These are phyloP conservation scores for Drosophila kanekoi DNA, from an alignment of 2,888 invertebrate species.

Conservation along the genomic window DNA sequence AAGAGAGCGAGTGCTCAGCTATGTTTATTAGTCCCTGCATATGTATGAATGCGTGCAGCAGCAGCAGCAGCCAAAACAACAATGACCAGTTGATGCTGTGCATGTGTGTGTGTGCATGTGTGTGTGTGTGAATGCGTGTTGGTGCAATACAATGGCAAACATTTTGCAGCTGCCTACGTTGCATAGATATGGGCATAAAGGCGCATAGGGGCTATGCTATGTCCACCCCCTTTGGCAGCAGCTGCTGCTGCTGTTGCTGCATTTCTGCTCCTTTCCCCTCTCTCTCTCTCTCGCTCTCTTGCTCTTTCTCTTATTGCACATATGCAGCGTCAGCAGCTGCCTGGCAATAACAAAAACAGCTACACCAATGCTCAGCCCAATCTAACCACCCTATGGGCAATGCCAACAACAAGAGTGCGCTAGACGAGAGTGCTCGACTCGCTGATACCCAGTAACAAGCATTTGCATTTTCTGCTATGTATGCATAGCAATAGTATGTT, in stretches of 20 bases:
- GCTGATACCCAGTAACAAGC: neutral
- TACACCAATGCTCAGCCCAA: neutral
- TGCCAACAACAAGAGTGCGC: slow-evolving; percentile 13
- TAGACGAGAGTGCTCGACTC: too few species aligned
- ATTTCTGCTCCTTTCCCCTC: slow-evolving; percentile 4
- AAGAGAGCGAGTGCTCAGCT: neutral
- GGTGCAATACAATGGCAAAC: slow-evolving; percentile 44
- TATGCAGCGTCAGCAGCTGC: slow-evolving; percentile 57
- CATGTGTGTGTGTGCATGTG: slow-evolving; percentile 2
- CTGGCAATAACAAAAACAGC: slow-evolving; percentile 12
- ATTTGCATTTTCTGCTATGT: neutral
- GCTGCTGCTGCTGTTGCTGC: slow-evolving; percentile 34
- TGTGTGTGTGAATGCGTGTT: slow-evolving; percentile 11
- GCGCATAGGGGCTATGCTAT: slow-evolving; percentile 16
- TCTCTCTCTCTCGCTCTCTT: slow-evolving; percentile 8
- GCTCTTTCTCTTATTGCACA: slow-evolving; percentile 25
- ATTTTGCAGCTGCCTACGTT: slow-evolving; percentile 50
- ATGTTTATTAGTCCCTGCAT: slow-evolving; percentile 23
- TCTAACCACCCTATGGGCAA: slow-evolving; percentile 36
- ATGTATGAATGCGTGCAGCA: slow-evolving; percentile 5
- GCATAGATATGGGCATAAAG: slow-evolving; percentile 10
- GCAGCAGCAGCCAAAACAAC: slow-evolving; percentile 15
- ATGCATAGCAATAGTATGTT: too few species aligned
- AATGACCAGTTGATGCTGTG: slow-evolving; percentile 2
- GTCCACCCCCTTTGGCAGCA: slow-evolving; percentile 30